Conservation (phyloP, 2,888 invertebrate genomes). For the Chesias legatella region DNA sequence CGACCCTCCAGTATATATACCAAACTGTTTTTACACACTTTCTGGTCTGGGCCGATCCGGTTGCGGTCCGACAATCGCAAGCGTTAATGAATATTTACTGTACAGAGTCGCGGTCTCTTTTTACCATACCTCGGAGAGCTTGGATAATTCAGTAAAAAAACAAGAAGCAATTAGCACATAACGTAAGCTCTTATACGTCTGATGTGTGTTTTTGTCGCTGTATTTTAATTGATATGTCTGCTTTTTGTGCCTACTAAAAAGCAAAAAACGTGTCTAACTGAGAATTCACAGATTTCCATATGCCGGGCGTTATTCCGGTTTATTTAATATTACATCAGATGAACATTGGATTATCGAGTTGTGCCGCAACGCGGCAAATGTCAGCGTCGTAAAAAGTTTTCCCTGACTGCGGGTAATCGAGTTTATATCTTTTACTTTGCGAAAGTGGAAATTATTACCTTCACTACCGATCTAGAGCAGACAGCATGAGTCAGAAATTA, state of each 20-base stretch:
- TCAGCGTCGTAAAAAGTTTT: conserved; percentile 53
- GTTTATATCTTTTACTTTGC: conserved; percentile 28
- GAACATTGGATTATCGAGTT: conserved; percentile 33
- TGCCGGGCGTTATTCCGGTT: conserved; percentile 14
- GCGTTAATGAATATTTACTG: conserved; percentile 56
- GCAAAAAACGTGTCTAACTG: neutral
- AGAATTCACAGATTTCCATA: neutral
- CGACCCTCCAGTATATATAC: conserved; percentile 32
- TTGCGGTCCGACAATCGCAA: conserved; percentile 36
- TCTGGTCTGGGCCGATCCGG: conserved; percentile 39
- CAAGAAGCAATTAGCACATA: conserved; percentile 41
- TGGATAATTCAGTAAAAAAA: conserved; percentile 28
- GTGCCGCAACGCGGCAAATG: conserved; percentile 44
- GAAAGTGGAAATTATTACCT: conserved; percentile 25
- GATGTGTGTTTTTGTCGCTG: conserved; percentile 18
- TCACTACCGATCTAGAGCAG: conserved; percentile 19
- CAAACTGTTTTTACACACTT: conserved; percentile 33
- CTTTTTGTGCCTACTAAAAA: conserved; percentile 8
- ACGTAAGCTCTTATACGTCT: conserved; percentile 29
- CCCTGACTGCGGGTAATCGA: conserved; percentile 33
- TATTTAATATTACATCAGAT: conserved; percentile 25
- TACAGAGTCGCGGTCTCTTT: conserved; percentile 40
- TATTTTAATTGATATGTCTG: conserved; percentile 33
- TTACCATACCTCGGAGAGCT: conserved; percentile 29
- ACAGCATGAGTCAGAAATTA: conserved; percentile 16